Evolutionary conservation across 2,888 invertebrate species (phyloP).

Genomic region (Oligia fasciuncula): DNA sequence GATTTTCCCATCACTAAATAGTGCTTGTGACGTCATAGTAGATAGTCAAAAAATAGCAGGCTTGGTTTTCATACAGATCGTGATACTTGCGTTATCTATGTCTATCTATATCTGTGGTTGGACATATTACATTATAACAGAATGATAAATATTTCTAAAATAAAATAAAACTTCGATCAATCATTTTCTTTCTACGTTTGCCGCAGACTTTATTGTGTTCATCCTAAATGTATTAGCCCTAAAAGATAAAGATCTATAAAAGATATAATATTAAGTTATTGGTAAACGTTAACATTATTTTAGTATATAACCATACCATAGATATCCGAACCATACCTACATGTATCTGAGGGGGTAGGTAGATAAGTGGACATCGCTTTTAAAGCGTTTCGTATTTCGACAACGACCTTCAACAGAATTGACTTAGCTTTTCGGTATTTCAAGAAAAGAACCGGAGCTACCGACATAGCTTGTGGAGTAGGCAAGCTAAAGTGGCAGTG

Average conservation of each 20-base stretch:
- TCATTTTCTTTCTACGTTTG: constrained; percentile 33
- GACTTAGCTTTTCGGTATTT: neutral
- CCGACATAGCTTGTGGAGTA: neutral
- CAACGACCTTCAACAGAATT: neutral
- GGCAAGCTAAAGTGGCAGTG: neutral
- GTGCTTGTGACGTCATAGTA: too few species aligned
- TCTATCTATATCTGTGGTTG: neutral
- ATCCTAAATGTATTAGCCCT: constrained; percentile 12
- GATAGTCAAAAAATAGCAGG: too few species aligned
- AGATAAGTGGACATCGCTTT: neutral
- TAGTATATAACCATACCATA: neutral
- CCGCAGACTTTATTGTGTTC: constrained; percentile 25
- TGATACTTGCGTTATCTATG: too few species aligned
- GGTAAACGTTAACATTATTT: neutral
- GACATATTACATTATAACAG: constrained; percentile 26
- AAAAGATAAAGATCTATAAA: neutral
- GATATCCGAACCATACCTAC: neutral
- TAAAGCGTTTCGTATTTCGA: neutral
- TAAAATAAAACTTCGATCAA: constrained; percentile 47
- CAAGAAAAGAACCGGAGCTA: neutral
- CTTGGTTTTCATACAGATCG: too few species aligned
- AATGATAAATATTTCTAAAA: constrained; percentile 35
- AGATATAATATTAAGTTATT: neutral
- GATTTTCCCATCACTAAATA: too few species aligned
- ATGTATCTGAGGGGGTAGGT: neutral